Conservation (phyloP, 2,888 invertebrate genomes). For the Tipula helvola region DNA sequence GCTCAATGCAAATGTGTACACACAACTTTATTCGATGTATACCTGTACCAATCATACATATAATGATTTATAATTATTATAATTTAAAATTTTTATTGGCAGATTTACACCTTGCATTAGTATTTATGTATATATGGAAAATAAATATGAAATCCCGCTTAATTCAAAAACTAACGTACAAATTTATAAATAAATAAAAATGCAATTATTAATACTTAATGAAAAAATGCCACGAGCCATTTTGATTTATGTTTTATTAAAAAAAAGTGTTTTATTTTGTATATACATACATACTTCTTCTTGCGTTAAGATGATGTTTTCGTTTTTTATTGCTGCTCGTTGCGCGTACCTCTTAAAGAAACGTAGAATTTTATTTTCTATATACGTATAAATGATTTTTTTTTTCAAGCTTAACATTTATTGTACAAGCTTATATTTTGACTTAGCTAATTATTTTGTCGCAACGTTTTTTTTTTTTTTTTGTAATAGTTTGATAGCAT, state of each 20-base stretch:
- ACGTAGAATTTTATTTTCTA: neutral
- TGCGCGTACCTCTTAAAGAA: neutral
- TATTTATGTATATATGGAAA: neutral
- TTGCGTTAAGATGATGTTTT: neutral
- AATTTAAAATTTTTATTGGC: neutral
- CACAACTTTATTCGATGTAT: too few species aligned
- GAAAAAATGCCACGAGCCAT: constrained; percentile 9
- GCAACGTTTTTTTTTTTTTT: neutral
- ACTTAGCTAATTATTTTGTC: neutral
- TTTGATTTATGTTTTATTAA: constrained; percentile 5
- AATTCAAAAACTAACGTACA: neutral
- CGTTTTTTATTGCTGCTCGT: neutral
- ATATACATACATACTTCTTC: neutral
- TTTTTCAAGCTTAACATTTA: neutral
- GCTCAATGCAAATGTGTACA: too few species aligned
- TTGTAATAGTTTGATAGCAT: neutral
- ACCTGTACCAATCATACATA: neutral
- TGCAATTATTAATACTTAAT: constrained; percentile 9
- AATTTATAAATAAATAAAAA: neutral
- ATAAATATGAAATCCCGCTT: neutral
- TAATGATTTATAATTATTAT: neutral
- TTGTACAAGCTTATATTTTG: neutral
- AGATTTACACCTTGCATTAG: neutral
- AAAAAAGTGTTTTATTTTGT: neutral
- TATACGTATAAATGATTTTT: neutral